Percentiles rank a stretch among this genome's conserved stretches.
Evolutionary conservation across 1,140 invertebrate genomes (phyloP).

Genomic region (Pectinophora gossypiella): DNA sequence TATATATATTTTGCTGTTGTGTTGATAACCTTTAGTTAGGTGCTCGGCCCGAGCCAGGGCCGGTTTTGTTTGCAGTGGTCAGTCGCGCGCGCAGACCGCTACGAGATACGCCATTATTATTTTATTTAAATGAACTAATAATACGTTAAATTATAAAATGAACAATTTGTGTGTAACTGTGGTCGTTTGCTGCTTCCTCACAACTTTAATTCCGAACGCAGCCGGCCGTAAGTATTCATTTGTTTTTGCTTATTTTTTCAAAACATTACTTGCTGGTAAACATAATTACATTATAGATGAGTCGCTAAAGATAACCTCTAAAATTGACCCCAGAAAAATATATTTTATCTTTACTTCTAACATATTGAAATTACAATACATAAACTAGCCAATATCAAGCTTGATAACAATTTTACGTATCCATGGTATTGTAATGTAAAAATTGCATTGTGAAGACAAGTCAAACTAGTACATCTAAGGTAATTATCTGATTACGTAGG

Average conservation of each 20-base stretch:
- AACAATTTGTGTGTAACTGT: background rate
- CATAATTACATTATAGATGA: too few species aligned
- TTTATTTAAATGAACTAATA: background rate
- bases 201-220: background rate
- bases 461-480: background rate
- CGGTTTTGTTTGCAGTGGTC: conserved; percentile 19
- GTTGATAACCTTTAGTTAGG: conserved; percentile 37
- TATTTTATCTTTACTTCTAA: too few species aligned
- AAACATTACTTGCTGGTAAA: too few species aligned
- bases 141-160: background rate
- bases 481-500: background rate
- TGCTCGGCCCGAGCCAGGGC: conserved; percentile 21
- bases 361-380: too few species aligned
- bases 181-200: background rate
- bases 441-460: too few species aligned
- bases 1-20: conserved; percentile 6
- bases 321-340: too few species aligned
- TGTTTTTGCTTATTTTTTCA: too few species aligned
- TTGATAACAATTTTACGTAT: too few species aligned
- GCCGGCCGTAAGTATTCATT: background rate
- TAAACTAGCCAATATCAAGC: too few species aligned
- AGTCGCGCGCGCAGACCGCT: conserved; percentile 24
- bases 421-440: too few species aligned
- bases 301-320: too few species aligned
- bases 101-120: conserved; percentile 8